Conservation (phyloP, 2,888 invertebrate species). For the Eremobia ochroleuca region DNA sequence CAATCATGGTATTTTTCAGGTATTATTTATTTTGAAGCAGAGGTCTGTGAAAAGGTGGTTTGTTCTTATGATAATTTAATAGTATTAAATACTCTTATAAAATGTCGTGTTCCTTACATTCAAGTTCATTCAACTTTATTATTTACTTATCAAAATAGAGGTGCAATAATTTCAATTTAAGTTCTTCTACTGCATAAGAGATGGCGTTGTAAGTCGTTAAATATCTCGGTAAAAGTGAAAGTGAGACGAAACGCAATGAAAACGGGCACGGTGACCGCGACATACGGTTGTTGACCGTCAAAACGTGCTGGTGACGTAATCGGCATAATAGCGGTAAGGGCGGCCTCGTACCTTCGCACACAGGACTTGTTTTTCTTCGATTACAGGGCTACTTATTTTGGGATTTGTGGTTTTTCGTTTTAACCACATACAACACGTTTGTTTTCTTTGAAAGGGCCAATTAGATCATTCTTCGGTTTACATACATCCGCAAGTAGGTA, state of each 20-base stretch:
- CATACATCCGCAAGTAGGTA: neutral
- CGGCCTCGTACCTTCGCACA: constrained; percentile 54
- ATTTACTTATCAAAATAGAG: neutral
- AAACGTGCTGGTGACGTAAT: constrained; percentile 81
- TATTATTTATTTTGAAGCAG: neutral
- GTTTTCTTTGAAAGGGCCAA: neutral
- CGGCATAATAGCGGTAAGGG: constrained; percentile 67
- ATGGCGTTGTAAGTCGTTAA: constrained; percentile 51
- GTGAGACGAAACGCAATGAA: constrained; percentile 74
- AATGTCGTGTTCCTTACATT: neutral
- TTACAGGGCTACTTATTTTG: constrained; percentile 50
- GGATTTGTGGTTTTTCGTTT: constrained; percentile 21
- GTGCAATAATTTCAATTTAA: neutral
- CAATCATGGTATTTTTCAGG: neutral
- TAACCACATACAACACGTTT: neutral
- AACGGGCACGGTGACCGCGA: constrained; percentile 82
- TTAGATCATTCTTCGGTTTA: neutral
- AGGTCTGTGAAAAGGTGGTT: neutral
- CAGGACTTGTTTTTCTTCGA: constrained; percentile 53
- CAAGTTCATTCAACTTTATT: neutral
- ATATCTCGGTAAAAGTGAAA: constrained; percentile 80
- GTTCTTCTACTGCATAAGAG: constrained; percentile 52
- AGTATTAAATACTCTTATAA: neutral
- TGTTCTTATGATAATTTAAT: neutral
- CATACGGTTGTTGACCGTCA: constrained; percentile 89